These are phyloP conservation scores for Ormyrus pomaceus DNA, from an alignment of 2,888 invertebrate genomes.

Conservation along the genomic window DNA sequence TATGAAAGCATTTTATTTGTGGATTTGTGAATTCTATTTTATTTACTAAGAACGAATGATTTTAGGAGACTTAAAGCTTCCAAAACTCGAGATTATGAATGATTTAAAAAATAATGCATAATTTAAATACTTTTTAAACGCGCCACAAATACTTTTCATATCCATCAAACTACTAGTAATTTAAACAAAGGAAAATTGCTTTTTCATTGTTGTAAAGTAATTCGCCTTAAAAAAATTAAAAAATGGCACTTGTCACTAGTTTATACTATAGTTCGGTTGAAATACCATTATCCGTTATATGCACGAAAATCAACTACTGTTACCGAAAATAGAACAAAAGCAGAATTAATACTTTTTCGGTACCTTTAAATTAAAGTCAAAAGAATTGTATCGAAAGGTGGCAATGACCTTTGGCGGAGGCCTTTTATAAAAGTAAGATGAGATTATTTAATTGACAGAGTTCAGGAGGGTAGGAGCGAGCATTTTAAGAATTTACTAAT, in stretches of 20 bases:
- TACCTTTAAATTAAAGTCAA: constrained; percentile 23
- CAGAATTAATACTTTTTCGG: constrained; percentile 14
- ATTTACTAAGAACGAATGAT: constrained; percentile 3
- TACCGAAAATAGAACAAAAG: constrained; percentile 20
- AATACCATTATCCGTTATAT: background rate
- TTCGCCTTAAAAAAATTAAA: constrained; percentile 35
- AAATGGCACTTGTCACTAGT: constrained; percentile 28
- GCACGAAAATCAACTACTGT: constrained; percentile 25
- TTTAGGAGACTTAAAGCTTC: too few species aligned
- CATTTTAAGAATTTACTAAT: constrained; percentile 56
- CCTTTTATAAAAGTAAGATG: constrained; percentile 56
- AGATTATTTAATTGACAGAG: constrained; percentile 44
- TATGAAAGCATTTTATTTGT: constrained; percentile 50
- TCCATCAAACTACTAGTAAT: constrained; percentile 27
- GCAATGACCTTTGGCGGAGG: constrained; percentile 53
- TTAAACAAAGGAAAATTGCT: constrained; percentile 34
- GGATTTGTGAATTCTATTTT: background rate
- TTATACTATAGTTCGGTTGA: constrained; percentile 29
- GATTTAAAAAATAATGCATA: constrained; percentile 14
- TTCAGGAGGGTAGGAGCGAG: constrained; percentile 35
- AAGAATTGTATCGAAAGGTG: constrained; percentile 46
- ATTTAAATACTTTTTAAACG: constrained; percentile 34
- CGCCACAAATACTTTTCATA: constrained; percentile 48
- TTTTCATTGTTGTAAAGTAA: constrained; percentile 32
- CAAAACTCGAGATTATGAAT: background rate